These are phyloP conservation scores for Hymenopus coronatus DNA, from an alignment of 2,888 invertebrate genomes.

Conservation along the genomic window DNA sequence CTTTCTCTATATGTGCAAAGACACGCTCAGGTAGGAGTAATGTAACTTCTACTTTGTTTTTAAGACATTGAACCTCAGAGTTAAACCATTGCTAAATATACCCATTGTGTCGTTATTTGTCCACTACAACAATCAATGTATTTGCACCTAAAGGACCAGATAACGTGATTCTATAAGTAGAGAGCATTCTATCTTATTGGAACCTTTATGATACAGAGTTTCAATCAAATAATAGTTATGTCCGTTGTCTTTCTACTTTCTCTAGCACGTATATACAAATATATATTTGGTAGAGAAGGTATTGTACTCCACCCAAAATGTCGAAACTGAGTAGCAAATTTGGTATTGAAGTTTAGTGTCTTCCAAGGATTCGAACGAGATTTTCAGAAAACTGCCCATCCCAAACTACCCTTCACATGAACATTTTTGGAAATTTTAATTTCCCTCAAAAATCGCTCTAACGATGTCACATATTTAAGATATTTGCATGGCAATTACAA, in stretches of 20 bases:
- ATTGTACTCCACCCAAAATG: no score
- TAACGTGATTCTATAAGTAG: not conserved
- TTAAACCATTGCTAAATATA: slow-evolving; percentile 3
- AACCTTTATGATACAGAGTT: slow-evolving; percentile 5
- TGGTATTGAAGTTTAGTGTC: no score
- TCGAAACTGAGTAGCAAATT: no score
- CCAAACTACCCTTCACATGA: no score
- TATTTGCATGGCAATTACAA: no score
- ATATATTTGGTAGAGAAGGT: no score
- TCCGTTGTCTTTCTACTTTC: not conserved
- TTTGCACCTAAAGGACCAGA: not conserved
- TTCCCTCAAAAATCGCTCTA: no score
- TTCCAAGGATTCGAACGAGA: no score
- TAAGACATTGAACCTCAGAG: not conserved
- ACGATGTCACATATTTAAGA: no score
- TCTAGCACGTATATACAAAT: no score
- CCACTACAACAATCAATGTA: slow-evolving; percentile 10
- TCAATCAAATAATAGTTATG: slow-evolving; percentile 8
- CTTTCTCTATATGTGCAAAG: slow-evolving; percentile 3
- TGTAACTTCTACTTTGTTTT: not conserved
- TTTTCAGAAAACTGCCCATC: no score
- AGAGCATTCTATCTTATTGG: slow-evolving; percentile 19
- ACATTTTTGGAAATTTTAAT: no score
- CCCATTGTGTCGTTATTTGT: slow-evolving; percentile 5
- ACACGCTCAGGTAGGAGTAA: slow-evolving; percentile 7